A percentile compares a stretch with the other conserved stretches of the same genome.
Evolutionary conservation across 2,888 invertebrate genomes (phyloP).

Genomic region (Cheilosia variabilis): DNA sequence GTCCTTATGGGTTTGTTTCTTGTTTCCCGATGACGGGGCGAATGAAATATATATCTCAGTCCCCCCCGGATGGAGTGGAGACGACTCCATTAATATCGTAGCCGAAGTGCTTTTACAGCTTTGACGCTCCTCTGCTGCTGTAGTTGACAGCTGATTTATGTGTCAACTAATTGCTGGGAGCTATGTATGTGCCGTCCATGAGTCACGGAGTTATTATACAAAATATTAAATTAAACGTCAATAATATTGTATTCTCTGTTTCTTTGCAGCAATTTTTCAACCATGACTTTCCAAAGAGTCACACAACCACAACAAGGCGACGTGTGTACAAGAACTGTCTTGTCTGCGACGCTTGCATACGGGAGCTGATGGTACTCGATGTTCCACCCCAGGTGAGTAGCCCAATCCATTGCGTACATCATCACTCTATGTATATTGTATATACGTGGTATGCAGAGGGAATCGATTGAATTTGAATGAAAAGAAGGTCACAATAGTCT

Average conservation of each 20-base stretch:
- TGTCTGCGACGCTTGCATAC: conserved; percentile 84
- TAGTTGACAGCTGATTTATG: conserved; percentile 47
- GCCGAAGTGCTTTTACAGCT: not conserved
- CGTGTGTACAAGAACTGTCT: conserved; percentile 83
- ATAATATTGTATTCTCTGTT: not conserved
- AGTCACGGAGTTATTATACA: not conserved
- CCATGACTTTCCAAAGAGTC: conserved; percentile 83
- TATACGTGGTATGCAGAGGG: not conserved
- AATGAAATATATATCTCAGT: conserved; percentile 8
- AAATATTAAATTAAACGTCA: conserved; percentile 6
- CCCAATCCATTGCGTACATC: too few species aligned
- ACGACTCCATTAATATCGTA: conserved; percentile 38
- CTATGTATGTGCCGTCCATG: too few species aligned
- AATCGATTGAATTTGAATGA: not conserved
- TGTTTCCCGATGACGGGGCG: not conserved
- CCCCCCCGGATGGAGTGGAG: too few species aligned
- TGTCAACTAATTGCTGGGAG: conserved; percentile 24
- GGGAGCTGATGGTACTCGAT: conserved; percentile 84
- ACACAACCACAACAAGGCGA: conserved; percentile 82
- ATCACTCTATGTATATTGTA: too few species aligned
- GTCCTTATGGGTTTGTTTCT: conserved; percentile 17
- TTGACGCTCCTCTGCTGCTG: not conserved
- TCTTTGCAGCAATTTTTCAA: conserved; percentile 83
- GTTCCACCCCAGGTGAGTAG: conserved; percentile 84
- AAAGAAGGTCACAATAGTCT: too few species aligned